phyloP scores from a whole-genome alignment of 1,140 invertebrate species.

The Calosoma granatense region DNA sequence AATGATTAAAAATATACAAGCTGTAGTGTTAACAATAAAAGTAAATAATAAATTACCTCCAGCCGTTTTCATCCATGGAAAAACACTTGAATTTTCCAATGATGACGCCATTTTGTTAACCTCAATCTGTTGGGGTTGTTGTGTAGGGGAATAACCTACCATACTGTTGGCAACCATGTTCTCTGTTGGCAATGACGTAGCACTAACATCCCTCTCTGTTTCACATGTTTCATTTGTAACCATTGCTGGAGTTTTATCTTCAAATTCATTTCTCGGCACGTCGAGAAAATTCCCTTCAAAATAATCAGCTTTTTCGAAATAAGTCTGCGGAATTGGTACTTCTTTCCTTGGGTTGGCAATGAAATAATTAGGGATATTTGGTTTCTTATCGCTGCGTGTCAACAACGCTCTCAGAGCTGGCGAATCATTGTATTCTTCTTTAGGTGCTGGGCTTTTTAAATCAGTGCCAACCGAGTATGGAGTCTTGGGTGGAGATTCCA shows the following conservation, averaged over 20 bases:
- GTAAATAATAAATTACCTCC: conserved; percentile 3
- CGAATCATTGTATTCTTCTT: conserved; percentile 23
- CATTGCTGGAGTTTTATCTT: conserved; percentile 17
- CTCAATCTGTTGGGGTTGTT: background rate
- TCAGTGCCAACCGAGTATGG: background rate
- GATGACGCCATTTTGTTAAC: background rate
- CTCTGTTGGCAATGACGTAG: conserved; percentile 13
- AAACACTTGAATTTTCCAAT: conserved; percentile 18
- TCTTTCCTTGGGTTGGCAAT: background rate
- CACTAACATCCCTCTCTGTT: background rate
- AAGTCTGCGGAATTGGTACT: background rate
- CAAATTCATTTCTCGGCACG: background rate
- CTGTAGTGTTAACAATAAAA: too few relatives aligned
- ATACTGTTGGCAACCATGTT: background rate
- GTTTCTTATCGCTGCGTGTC: conserved; percentile 35
- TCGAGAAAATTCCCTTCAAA: background rate
- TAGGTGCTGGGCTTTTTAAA: background rate
- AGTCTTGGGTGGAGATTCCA: conserved; percentile 11
- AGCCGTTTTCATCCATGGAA: conserved; percentile 34
- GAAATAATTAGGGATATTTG: conserved; percentile 14
- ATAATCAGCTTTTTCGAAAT: background rate
- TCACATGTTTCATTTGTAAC: conserved; percentile 14
- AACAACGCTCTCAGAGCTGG: conserved; percentile 38
- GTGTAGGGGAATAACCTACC: background rate
- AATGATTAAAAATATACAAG: conserved; percentile 8